phyloP scores from a whole-genome alignment of 2,113 vertebrate genomes.

The Pithys albifrons region DNA sequence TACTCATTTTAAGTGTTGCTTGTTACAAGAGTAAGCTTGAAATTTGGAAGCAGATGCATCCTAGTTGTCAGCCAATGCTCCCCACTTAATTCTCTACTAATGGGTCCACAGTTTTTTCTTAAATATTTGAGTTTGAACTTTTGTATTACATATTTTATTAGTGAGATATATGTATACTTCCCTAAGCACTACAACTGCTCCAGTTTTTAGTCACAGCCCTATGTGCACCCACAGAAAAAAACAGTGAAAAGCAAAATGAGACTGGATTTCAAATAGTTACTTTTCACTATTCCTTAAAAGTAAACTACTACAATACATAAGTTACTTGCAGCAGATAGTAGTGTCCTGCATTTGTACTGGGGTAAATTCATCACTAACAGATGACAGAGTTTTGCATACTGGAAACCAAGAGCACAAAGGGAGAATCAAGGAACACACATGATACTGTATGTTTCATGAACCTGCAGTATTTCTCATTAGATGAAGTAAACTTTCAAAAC shows the following conservation, averaged over 20 bases:
- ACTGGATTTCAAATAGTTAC: background rate
- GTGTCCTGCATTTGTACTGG: background rate
- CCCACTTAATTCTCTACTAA: background rate
- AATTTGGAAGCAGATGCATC: background rate
- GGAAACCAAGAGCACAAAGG: background rate
- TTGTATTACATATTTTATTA: background rate
- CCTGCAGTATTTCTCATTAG: background rate
- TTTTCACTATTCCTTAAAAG: background rate
- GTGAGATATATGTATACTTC: background rate
- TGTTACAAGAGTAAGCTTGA: background rate
- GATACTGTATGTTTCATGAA: accelerated
- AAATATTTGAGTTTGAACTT: background rate
- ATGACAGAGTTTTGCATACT: accelerated
- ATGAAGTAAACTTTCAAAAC: background rate
- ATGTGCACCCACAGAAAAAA: background rate
- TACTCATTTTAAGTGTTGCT: background rate
- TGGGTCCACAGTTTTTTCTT: background rate
- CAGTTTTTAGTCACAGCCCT: background rate
- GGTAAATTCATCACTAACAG: background rate
- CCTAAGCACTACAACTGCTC: background rate
- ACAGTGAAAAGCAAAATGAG: background rate
- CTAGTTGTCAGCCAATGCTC: background rate
- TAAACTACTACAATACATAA: background rate
- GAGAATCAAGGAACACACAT: background rate
- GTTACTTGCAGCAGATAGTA: background rate